Evolutionary conservation across 2,888 invertebrate species (phyloP).

Genomic region (Tachina fera): DNA sequence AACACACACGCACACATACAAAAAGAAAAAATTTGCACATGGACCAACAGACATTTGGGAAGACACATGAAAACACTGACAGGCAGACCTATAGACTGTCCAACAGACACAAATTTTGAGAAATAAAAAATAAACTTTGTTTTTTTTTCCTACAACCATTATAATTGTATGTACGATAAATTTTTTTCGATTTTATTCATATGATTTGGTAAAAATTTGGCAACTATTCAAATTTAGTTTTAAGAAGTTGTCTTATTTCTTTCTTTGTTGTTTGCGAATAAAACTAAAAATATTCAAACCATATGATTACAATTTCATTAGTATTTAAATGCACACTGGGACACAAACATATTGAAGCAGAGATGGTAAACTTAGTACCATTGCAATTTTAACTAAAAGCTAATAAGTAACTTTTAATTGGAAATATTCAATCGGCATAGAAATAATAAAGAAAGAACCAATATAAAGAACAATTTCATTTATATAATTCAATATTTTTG

Average conservation of each 20-base stretch:
- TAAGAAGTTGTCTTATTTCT: conserved; percentile 39
- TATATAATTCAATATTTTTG: too few species aligned
- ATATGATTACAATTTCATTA: conserved; percentile 72
- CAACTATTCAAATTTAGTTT: conserved; percentile 71
- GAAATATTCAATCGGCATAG: too few species aligned
- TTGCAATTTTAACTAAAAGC: background rate
- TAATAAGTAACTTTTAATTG: too few species aligned
- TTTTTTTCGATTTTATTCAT: conserved; percentile 37
- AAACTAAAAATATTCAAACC: conserved; percentile 71
- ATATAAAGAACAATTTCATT: too few species aligned
- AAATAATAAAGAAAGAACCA: too few species aligned
- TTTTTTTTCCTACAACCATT: conserved; percentile 25
- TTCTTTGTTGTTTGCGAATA: conserved; percentile 37
- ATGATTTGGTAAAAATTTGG: conserved; percentile 71
- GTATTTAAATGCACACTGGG: conserved; percentile 28
- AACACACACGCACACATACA: background rate
- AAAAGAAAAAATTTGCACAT: conserved; percentile 7
- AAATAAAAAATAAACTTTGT: conserved; percentile 33
- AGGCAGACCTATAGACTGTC: conserved; percentile 47
- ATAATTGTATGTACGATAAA: conserved; percentile 30
- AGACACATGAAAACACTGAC: conserved; percentile 20
- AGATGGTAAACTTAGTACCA: background rate
- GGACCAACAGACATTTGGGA: conserved; percentile 34
- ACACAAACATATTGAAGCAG: background rate
- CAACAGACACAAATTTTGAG: conserved; percentile 45